Conservation (phyloP, 2,888 invertebrate genomes). For the Mesopsocus fuscifrons region DNA sequence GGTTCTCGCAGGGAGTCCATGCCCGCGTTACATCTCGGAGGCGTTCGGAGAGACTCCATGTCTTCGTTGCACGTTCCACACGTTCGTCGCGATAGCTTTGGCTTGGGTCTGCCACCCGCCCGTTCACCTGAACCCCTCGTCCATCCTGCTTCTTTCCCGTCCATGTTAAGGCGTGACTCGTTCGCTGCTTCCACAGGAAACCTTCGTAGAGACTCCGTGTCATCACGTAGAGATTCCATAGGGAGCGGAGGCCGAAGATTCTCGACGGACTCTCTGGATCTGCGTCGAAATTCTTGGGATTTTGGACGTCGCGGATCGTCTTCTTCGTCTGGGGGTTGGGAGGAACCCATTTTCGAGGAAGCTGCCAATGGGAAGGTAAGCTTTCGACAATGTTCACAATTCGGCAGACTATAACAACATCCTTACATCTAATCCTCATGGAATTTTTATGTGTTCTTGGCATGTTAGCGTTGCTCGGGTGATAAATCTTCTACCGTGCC, state of each 20-base stretch:
- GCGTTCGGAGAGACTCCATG: slow-evolving; percentile 29
- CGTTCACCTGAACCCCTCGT: slow-evolving; percentile 24
- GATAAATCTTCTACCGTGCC: no score
- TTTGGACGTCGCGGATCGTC: slow-evolving; percentile 40
- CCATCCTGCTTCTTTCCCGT: slow-evolving; percentile 53
- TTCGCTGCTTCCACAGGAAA: slow-evolving; percentile 26
- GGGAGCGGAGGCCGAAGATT: slow-evolving; percentile 28
- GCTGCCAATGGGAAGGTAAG: slow-evolving; percentile 14
- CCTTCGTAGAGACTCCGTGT: slow-evolving; percentile 14
- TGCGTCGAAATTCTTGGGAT: slow-evolving; percentile 49
- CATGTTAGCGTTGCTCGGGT: not conserved
- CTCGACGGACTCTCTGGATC: slow-evolving; percentile 52
- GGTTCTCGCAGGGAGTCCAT: slow-evolving; percentile 29
- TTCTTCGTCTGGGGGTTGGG: slow-evolving; percentile 36
- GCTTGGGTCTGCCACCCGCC: slow-evolving; percentile 11
- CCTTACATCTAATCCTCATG: no score
- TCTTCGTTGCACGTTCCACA: slow-evolving; percentile 19
- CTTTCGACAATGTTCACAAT: not conserved
- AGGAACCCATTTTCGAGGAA: slow-evolving; percentile 40
- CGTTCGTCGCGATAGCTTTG: not conserved
- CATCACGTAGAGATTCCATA: slow-evolving; percentile 12
- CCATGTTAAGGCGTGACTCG: slow-evolving; percentile 33
- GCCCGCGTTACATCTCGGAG: slow-evolving; percentile 23
- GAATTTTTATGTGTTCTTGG: no score
- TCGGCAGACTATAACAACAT: no score